A percentile compares a stretch with the other conserved stretches of the same genome.
phyloP scores from a whole-genome alignment of 2,113 vertebrate species.

The Campylorhamphus procurvoides region DNA sequence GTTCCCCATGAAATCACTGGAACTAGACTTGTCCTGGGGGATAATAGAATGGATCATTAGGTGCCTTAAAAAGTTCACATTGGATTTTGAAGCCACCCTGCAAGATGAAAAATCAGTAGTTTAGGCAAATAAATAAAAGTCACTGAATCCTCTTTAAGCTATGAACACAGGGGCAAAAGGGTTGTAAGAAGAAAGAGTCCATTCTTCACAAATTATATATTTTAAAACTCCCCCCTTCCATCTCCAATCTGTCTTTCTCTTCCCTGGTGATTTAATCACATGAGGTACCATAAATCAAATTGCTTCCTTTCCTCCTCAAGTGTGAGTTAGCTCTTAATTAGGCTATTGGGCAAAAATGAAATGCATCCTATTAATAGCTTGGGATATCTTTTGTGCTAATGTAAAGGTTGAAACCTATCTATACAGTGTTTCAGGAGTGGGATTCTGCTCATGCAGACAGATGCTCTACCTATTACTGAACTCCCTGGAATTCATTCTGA shows the following conservation, averaged over 20 bases:
- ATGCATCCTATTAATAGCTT: conserved; percentile 36
- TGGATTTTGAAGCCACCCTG: conserved; percentile 62
- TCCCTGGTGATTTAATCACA: conserved; percentile 67
- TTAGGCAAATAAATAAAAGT: conserved; percentile 56
- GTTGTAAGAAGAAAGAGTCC: background rate
- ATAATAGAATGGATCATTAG: conserved; percentile 63
- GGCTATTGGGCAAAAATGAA: conserved; percentile 41
- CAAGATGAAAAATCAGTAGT: conserved; percentile 30
- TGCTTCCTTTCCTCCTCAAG: conserved; percentile 40
- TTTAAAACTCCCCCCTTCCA: background rate
- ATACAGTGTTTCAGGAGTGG: background rate
- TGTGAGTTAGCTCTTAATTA: conserved; percentile 49
- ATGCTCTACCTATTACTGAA: conserved; percentile 22
- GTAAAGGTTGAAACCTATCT: conserved; percentile 50
- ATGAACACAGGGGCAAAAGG: background rate
- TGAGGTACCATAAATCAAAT: conserved; percentile 47
- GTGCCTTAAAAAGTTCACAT: conserved; percentile 60
- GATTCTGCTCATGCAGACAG: background rate
- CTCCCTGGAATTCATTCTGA: conserved; percentile 17
- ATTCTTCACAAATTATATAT: background rate
- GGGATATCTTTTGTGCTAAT: conserved; percentile 52
- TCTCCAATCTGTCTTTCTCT: conserved; percentile 4
- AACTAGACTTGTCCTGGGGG: conserved; percentile 49
- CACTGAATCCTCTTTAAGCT: conserved; percentile 38
- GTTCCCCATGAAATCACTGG: conserved; percentile 64